A percentile compares a stretch with the other conserved stretches of the same genome.
Conservation (phyloP, 53 echinoderm and acorn worm genomes). For the Zoroaster sp. region DNA sequence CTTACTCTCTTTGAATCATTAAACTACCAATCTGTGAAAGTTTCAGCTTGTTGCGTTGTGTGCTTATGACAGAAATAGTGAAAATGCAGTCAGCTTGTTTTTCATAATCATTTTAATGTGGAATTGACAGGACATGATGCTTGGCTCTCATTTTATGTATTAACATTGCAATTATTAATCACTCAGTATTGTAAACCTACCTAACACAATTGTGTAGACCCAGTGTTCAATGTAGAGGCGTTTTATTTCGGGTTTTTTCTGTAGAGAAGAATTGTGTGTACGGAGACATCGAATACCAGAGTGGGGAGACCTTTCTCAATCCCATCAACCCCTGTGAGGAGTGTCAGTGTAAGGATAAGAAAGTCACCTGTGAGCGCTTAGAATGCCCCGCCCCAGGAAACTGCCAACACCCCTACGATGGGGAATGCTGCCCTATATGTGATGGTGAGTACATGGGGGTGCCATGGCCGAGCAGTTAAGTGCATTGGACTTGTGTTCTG, state of each 20-base stretch:
- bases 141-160: not conserved
- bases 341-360: conserved; percentile 66
- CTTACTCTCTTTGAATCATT: too few relatives aligned
- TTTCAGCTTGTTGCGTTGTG: too few relatives aligned
- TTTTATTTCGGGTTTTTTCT: too few relatives aligned
- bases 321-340: conserved; percentile 68
- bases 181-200: not conserved
- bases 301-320: conserved; percentile 75
- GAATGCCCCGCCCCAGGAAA: conserved; percentile 33
- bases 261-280: conserved; percentile 19
- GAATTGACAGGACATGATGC: too few relatives aligned
- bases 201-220: too few relatives aligned
- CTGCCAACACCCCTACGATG: conserved; percentile 50
- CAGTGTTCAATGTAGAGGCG: too few relatives aligned
- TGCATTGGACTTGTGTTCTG: too few relatives aligned
- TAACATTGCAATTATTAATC: not conserved
- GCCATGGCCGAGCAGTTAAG: too few relatives aligned
- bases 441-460: conserved; percentile 40
- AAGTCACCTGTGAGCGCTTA: conserved; percentile 58
- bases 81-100: too few relatives aligned
- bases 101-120: too few relatives aligned
- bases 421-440: conserved; percentile 52
- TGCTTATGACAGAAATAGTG: too few relatives aligned
- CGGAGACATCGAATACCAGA: conserved; percentile 64
- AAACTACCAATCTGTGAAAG: too few relatives aligned